Evolutionary conservation across 2,797 vertebrate species (phyloP).

Genomic region (Mustela erminea): DNA sequence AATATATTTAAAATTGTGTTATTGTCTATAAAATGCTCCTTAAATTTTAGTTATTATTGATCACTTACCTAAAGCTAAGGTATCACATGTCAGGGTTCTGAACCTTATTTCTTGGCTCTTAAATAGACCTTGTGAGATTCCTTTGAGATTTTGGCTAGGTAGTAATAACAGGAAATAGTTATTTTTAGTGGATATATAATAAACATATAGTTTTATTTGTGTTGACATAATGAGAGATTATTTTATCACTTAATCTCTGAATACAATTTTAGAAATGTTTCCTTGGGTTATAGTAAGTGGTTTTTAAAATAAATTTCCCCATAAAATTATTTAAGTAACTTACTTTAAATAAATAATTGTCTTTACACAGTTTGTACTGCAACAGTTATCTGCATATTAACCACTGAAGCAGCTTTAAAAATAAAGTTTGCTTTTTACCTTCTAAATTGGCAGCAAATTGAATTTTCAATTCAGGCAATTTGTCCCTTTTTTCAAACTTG

Average conservation of each 20-base stretch:
- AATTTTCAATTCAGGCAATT: not conserved
- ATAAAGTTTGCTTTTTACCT: not conserved
- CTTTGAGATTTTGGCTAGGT: not conserved
- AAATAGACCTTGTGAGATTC: not conserved
- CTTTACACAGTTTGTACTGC: constrained; percentile 56
- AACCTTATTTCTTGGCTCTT: not conserved
- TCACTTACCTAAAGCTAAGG: not conserved
- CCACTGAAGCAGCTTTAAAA: constrained; percentile 36
- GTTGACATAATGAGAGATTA: constrained; percentile 13
- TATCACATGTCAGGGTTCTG: not conserved
- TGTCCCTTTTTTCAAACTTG: not conserved
- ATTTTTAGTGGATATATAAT: not conserved
- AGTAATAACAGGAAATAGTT: not conserved
- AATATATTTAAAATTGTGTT: not conserved
- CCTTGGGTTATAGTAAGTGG: not conserved
- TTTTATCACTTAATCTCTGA: not conserved
- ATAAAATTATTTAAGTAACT: constrained; percentile 11
- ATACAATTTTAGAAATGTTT: constrained; percentile 28
- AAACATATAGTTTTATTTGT: not conserved
- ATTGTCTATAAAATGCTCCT: not conserved
- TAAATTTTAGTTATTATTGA: not conserved
- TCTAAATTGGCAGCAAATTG: not conserved
- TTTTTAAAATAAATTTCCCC: constrained; percentile 4
- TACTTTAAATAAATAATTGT: constrained; percentile 28
- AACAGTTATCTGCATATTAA: constrained; percentile 25